Evolutionary conservation across 2,797 vertebrate genomes (phyloP).

Genomic region (Phataginus tetradactyla): DNA sequence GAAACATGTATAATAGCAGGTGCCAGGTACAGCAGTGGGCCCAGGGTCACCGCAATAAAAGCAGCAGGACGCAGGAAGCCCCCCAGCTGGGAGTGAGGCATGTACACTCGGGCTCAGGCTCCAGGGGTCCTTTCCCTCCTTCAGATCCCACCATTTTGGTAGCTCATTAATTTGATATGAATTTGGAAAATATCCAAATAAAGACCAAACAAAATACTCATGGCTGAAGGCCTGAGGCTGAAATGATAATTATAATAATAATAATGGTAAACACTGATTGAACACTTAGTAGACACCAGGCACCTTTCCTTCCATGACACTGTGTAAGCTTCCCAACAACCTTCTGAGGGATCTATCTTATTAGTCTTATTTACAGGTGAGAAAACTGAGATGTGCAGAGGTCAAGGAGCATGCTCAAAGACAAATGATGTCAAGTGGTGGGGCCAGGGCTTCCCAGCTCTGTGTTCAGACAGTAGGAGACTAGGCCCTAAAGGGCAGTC

Average conservation of each 20-base stretch:
- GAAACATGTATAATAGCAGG: neutral
- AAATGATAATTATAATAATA: neutral
- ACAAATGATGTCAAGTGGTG: neutral
- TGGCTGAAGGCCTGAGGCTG: neutral
- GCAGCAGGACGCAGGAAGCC: neutral
- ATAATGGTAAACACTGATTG: neutral
- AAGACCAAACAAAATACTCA: neutral
- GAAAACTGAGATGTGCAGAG: neutral
- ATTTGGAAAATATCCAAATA: conserved; percentile 33
- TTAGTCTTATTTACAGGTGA: neutral
- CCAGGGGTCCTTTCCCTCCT: neutral
- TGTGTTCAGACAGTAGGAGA: neutral
- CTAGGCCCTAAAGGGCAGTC: neutral
- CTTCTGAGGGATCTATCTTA: neutral
- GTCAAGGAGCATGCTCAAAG: neutral
- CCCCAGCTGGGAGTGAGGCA: neutral
- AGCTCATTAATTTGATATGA: neutral
- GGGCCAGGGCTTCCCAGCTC: neutral
- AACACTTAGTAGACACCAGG: neutral
- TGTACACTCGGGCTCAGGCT: neutral
- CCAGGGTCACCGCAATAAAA: fast-evolving
- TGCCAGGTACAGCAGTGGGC: neutral
- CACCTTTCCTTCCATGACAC: neutral
- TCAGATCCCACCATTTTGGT: neutral
- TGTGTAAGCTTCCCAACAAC: neutral